phyloP scores from a whole-genome alignment of 2,888 invertebrate genomes.

The Tuberolachnus salignus region DNA sequence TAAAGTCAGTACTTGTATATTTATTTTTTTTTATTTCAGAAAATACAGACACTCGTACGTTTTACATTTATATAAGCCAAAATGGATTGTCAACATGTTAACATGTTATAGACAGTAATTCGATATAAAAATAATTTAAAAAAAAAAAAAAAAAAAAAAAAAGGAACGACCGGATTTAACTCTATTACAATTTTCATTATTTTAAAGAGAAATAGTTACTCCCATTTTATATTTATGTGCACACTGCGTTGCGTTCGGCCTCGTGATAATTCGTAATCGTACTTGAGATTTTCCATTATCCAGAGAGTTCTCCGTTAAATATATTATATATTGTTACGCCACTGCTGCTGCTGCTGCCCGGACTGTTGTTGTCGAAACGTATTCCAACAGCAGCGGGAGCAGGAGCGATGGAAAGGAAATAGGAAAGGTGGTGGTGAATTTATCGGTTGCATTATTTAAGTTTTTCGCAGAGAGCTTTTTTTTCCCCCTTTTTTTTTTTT shows the following conservation, averaged over 20 bases:
- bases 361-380: neutral
- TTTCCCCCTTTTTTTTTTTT: constrained; percentile 26
- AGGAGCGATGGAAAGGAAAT: neutral
- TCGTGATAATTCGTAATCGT: constrained; percentile 27
- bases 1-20: no score
- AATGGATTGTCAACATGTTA: no score
- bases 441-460: constrained; percentile 51
- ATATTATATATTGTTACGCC: neutral
- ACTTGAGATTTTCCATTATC: constrained; percentile 40
- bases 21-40: no score
- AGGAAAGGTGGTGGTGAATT: constrained; percentile 36
- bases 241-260: neutral
- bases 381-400: neutral
- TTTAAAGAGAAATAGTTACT: neutral
- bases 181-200: constrained; percentile 24
- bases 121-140: no score
- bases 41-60: no score
- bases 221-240: neutral
- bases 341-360: neutral
- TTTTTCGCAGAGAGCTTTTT: constrained; percentile 33
- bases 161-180: constrained; percentile 10
- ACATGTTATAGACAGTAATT: neutral
- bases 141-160: neutral
- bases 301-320: neutral
- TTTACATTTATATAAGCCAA: no score